Evolutionary conservation across 2,888 invertebrate species (phyloP).

Genomic region (Trilocha varians): DNA sequence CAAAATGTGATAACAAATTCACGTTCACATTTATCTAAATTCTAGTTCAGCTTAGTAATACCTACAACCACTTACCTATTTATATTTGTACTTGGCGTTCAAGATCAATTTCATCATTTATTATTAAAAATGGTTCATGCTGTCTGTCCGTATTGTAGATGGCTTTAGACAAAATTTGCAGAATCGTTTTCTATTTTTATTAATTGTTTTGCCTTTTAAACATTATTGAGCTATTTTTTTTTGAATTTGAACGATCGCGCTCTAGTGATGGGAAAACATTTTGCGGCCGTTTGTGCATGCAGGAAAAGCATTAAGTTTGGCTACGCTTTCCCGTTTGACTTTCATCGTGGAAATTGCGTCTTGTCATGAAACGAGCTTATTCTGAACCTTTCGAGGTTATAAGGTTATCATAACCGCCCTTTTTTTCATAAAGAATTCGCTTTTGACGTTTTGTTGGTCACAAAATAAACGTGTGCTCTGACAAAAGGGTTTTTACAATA

Average conservation of each 20-base stretch:
- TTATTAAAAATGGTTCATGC: too few species aligned
- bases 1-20: too few species aligned
- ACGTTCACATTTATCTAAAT: too few species aligned
- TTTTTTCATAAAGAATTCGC: slow-evolving; percentile 28
- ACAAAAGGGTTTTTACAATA: background rate
- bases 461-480: slow-evolving; percentile 13
- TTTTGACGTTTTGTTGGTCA: slow-evolving; percentile 30
- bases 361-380: slow-evolving; percentile 61
- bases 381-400: slow-evolving; percentile 53
- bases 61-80: too few species aligned
- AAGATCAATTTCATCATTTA: too few species aligned
- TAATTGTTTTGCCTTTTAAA: too few species aligned
- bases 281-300: slow-evolving; percentile 56
- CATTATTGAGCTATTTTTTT: too few species aligned
- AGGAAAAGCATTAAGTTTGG: slow-evolving; percentile 58
- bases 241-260: background rate
- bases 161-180: too few species aligned
- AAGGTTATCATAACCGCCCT: slow-evolving; percentile 50
- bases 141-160: too few species aligned
- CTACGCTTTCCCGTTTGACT: slow-evolving; percentile 66
- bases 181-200: too few species aligned
- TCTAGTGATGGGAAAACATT: slow-evolving; percentile 11
- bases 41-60: too few species aligned
- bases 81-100: too few species aligned
- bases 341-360: slow-evolving; percentile 58